Evolutionary conservation across 2,888 invertebrate species (phyloP).

Genomic region (Eremobia ochroleuca): DNA sequence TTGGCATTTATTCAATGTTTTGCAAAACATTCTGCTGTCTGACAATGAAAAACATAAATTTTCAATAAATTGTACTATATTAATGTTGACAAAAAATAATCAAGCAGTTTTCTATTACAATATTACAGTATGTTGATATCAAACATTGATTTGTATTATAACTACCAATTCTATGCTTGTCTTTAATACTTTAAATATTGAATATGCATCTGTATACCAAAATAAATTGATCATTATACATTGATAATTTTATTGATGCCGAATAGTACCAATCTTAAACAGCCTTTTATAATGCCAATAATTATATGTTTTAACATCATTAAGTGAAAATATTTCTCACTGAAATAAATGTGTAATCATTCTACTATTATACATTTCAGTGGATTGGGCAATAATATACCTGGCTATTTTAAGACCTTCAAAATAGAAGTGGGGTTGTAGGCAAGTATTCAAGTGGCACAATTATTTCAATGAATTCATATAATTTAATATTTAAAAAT

Average conservation of each 20-base stretch:
- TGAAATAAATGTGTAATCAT: conserved; percentile 5
- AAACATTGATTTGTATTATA: conserved; percentile 21
- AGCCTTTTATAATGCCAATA: not conserved
- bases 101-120: conserved; percentile 8
- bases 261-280: not conserved
- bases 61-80: conserved; percentile 49
- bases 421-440: conserved; percentile 16
- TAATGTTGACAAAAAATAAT: conserved; percentile 39
- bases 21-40: not conserved
- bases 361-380: conserved; percentile 4
- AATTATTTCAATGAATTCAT: conserved; percentile 12
- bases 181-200: not conserved
- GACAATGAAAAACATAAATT: conserved; percentile 11
- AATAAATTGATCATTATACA: not conserved
- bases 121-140: conserved; percentile 22
- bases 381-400: conserved; percentile 26
- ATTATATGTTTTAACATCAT: not conserved
- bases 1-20: not conserved
- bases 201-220: conserved; percentile 16
- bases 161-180: conserved; percentile 27
- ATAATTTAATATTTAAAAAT: conserved; percentile 10
- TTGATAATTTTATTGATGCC: not conserved
- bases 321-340: conserved; percentile 1
- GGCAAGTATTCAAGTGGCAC: not conserved
- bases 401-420: conserved; percentile 2